Evolutionary conservation across 2,113 vertebrate genomes (phyloP).

Genomic region (Lates calcarifer): DNA sequence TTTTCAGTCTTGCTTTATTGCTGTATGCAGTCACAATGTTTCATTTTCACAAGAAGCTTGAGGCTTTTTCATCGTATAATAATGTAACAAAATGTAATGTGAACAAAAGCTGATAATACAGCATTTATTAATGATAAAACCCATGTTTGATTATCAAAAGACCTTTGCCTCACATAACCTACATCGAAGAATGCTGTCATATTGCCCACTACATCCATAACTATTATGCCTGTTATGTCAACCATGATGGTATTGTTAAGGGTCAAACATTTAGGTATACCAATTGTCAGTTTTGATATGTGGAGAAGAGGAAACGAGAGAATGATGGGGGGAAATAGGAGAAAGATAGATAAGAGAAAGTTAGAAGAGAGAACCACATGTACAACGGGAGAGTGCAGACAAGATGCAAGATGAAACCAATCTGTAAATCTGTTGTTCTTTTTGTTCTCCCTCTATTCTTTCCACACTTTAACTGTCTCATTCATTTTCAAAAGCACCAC

Average conservation of each 20-base stretch:
- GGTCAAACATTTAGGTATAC: too few relatives aligned
- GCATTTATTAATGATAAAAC: neutral
- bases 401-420: constrained; percentile 37
- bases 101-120: neutral
- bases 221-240: too few relatives aligned
- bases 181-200: neutral
- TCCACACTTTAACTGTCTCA: neutral
- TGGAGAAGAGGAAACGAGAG: neutral
- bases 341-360: neutral
- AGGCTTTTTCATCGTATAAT: neutral
- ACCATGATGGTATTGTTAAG: too few relatives aligned
- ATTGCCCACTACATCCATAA: too few relatives aligned
- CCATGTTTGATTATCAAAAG: neutral
- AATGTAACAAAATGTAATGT: too few relatives aligned
- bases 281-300: neutral
- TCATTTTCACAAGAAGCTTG: neutral
- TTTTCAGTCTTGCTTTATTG: neutral
- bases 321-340: neutral
- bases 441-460: constrained; percentile 8
- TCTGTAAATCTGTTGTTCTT: constrained; percentile 38
- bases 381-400: constrained; percentile 36
- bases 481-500: too few relatives aligned
- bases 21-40: neutral
- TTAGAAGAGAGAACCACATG: neutral
- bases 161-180: neutral